These are phyloP conservation scores for Coracopsis vasa DNA, from an alignment of 2,113 vertebrate genomes.

Conservation along the genomic window DNA sequence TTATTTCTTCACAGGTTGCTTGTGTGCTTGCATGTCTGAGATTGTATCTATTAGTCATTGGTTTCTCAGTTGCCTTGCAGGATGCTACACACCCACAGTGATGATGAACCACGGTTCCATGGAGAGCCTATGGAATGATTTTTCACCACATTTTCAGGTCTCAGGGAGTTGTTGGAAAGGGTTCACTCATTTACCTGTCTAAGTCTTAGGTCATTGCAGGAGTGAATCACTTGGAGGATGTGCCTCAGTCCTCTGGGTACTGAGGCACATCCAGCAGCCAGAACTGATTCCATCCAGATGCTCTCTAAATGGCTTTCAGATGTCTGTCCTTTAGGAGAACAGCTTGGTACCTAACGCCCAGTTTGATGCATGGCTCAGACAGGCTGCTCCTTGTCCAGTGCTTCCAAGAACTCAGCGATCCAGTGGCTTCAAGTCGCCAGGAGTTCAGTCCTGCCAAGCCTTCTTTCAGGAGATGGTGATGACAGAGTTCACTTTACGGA, in stretches of 20 bases:
- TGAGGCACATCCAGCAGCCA: not conserved
- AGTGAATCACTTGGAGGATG: not conserved
- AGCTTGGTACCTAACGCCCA: not conserved
- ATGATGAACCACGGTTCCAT: accelerated
- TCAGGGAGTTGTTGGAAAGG: not conserved
- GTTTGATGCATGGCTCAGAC: not conserved
- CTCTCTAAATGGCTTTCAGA: slow-evolving; percentile 15
- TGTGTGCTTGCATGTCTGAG: not conserved
- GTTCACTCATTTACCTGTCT: not conserved
- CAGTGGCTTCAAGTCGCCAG: not conserved
- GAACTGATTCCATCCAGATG: not conserved
- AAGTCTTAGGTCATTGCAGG: not conserved
- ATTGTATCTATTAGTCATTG: not conserved
- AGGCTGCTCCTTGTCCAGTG: not conserved
- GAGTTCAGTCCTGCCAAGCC: not conserved
- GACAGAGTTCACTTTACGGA: not conserved
- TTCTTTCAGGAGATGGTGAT: not conserved
- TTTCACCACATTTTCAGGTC: not conserved
- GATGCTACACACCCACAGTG: not conserved
- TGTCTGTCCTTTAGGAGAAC: not conserved
- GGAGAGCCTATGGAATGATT: not conserved
- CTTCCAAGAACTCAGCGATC: not conserved
- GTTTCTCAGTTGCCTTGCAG: not conserved
- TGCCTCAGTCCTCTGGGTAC: not conserved
- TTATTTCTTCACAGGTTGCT: not conserved